Evolutionary conservation across 2,113 vertebrate genomes (phyloP).

Genomic region (Tricholaema leucomelas): DNA sequence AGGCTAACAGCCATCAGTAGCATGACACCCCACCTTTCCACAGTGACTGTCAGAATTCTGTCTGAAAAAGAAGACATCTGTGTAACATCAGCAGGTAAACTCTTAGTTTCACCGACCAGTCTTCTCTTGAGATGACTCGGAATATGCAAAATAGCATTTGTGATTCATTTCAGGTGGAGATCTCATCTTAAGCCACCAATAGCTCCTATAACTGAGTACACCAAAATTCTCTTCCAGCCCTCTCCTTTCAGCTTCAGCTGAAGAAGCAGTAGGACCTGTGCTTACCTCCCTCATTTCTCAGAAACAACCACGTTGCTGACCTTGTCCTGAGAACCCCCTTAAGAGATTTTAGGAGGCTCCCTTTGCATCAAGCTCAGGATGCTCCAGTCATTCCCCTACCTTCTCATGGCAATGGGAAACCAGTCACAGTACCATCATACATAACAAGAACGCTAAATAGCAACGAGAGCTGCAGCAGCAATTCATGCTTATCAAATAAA

Average conservation of each 20-base stretch:
- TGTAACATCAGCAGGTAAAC: neutral
- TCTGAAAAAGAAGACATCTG: neutral
- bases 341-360: neutral
- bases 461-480: slow-evolving; percentile 35
- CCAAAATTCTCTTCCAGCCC: neutral
- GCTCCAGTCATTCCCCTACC: neutral
- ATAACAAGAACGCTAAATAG: slow-evolving; percentile 39
- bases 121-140: neutral
- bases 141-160: neutral
- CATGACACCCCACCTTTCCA: neutral
- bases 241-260: neutral
- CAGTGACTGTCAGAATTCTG: neutral
- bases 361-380: slow-evolving; percentile 7
- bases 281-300: neutral
- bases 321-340: neutral
- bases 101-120: neutral
- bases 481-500: slow-evolving; percentile 70
- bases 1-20: neutral
- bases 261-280: neutral
- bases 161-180: neutral
- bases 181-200: neutral
- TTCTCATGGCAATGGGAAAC: neutral
- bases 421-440: neutral
- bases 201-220: neutral
- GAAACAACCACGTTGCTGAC: neutral